phyloP scores from a whole-genome alignment of 1,140 invertebrate species.

The Drosophila nebulosa region DNA sequence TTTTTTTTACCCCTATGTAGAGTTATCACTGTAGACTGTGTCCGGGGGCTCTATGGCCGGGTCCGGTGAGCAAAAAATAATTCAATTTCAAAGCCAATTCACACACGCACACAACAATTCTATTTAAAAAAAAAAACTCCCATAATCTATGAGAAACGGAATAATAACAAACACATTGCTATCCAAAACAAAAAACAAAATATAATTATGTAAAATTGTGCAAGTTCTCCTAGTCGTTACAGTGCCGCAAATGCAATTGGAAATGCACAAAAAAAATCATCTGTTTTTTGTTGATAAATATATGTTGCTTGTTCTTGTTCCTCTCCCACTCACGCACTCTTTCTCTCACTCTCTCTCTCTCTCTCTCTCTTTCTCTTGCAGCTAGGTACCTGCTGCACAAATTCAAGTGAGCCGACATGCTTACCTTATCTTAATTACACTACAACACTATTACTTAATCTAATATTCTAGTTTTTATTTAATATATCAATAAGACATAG shows the following conservation, averaged over 20 bases:
- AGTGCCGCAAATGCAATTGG: background rate
- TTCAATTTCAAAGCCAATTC: background rate
- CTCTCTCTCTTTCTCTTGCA: too few species aligned
- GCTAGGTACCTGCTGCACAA: background rate
- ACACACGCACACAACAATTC: background rate
- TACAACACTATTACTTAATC: background rate
- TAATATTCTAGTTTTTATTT: background rate
- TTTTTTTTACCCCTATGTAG: background rate
- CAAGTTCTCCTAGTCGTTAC: background rate
- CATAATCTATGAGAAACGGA: background rate
- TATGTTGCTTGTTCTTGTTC: background rate
- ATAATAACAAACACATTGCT: background rate
- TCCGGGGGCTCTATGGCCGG: background rate
- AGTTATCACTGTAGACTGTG: background rate
- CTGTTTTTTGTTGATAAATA: background rate
- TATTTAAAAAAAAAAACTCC: background rate
- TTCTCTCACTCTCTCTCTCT: too few species aligned
- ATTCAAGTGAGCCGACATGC: background rate
- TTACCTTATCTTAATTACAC: background rate
- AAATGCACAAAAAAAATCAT: background rate
- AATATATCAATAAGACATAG: background rate
- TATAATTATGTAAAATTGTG: background rate
- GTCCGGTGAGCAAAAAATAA: background rate
- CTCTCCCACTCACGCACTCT: too few species aligned
- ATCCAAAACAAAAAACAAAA: background rate